Conservation (phyloP, 2,113 vertebrate species). For the Manacus vitellinus region DNA sequence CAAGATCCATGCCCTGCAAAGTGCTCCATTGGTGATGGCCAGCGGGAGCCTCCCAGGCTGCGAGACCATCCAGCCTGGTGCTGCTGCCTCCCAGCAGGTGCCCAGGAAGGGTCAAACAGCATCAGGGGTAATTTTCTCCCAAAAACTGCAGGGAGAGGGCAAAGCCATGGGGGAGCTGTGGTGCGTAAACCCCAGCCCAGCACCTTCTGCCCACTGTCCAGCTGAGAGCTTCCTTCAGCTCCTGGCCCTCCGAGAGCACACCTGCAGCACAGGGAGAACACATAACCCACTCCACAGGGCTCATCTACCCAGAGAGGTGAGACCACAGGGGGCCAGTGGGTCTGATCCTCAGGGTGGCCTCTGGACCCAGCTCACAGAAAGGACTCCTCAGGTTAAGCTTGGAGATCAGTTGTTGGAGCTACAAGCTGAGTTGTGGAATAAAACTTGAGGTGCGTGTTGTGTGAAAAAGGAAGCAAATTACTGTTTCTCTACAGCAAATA, state of each 20-base stretch:
- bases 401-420: not conserved
- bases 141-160: not conserved
- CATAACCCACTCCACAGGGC: too few species aligned
- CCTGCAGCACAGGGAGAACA: too few species aligned
- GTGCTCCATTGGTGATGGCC: fast-evolving
- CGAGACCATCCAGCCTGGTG: not conserved
- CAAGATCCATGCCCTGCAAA: fast-evolving
- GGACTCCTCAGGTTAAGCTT: not conserved
- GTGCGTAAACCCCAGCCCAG: not conserved
- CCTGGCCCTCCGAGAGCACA: fast-evolving
- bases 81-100: fast-evolving
- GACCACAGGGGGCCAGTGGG: fast-evolving
- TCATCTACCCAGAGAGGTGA: fast-evolving
- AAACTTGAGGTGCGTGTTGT: not conserved
- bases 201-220: not conserved
- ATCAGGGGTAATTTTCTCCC: not conserved
- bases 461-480: not conserved
- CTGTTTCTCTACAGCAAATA: not conserved
- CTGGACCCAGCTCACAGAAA: not conserved
- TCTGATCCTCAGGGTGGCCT: not conserved
- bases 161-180: not conserved
- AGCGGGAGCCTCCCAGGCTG: not conserved
- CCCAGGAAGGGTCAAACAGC: not conserved
- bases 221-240: not conserved
- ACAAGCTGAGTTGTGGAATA: not conserved